Conservation (phyloP, 2,113 vertebrate species). For the Gracilinanus agilis region DNA sequence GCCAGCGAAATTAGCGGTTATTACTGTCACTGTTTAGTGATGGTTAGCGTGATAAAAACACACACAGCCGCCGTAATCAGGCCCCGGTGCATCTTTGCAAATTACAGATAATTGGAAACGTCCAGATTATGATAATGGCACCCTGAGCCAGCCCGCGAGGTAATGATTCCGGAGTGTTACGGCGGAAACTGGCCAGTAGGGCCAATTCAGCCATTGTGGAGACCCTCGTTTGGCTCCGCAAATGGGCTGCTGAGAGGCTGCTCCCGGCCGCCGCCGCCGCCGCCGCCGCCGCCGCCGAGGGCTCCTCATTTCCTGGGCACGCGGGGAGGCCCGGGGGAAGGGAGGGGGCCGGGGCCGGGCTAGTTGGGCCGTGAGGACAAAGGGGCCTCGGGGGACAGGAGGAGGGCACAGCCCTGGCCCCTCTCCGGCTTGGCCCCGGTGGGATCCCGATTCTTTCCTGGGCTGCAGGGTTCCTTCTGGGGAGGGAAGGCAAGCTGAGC, state of each 20-base stretch:
- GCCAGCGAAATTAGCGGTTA: constrained; percentile 99
- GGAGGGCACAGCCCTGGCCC: not conserved
- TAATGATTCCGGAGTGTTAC: constrained; percentile 99
- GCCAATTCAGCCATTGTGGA: constrained; percentile 99
- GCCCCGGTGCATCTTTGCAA: constrained; percentile 99
- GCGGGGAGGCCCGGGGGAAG: constrained; percentile 87
- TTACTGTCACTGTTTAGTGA: constrained; percentile 99
- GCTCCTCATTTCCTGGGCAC: constrained; percentile 97
- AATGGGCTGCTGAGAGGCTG: constrained; percentile 93
- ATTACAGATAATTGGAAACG: constrained; percentile 99
- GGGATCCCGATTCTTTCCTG: not conserved
- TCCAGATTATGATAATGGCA: constrained; percentile 99
- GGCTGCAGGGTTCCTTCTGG: not conserved
- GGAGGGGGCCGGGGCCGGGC: constrained; percentile 88
- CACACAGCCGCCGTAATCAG: constrained; percentile 98
- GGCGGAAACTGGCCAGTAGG: constrained; percentile 99
- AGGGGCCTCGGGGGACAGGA: constrained; percentile 82
- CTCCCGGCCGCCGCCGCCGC: constrained; percentile 84
- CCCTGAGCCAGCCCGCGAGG: constrained; percentile 99
- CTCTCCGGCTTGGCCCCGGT: no score
- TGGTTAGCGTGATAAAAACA: constrained; percentile 97
- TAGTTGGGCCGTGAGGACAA: constrained; percentile 89
- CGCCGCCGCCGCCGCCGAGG: no score
- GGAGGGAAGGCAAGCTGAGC: not conserved
- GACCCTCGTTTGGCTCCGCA: constrained; percentile 93